Percentiles rank a stretch among this genome's conserved stretches.
phyloP scores from a whole-genome alignment of 2,888 invertebrate species.

The Orthonychiurus folsomi region DNA sequence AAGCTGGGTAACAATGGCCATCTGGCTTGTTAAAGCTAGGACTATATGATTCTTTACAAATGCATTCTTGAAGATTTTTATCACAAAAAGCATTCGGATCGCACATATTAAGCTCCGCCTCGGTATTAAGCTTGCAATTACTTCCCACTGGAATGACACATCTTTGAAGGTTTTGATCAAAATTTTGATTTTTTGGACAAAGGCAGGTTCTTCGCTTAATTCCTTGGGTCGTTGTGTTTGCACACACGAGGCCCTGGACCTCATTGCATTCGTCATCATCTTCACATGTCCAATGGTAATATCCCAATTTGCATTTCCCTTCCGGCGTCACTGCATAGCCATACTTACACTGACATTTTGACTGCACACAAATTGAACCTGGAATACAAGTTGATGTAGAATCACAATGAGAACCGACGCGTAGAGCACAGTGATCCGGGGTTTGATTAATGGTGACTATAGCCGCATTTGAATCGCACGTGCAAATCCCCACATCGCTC shows the following conservation, averaged over 20 bases:
- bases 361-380: neutral
- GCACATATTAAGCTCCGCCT: neutral
- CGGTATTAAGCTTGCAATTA: neutral
- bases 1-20: neutral
- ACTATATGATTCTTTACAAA: neutral
- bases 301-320: neutral
- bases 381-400: neutral
- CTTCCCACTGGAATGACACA: neutral
- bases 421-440: neutral
- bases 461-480: neutral
- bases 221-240: too few species aligned
- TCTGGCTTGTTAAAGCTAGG: neutral
- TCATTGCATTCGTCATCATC: neutral
- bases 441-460: neutral
- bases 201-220: neutral
- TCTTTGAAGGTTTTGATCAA: neutral
- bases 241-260: neutral
- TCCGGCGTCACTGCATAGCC: neutral
- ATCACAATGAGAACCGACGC: neutral
- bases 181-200: neutral
- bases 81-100: neutral
- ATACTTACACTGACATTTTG: neutral
- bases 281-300: neutral
- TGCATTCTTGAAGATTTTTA: neutral
- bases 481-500: neutral